Base-by-base conservation (phyloP, 2,113 vertebrate species). In the Amphiprion percula region DNA sequence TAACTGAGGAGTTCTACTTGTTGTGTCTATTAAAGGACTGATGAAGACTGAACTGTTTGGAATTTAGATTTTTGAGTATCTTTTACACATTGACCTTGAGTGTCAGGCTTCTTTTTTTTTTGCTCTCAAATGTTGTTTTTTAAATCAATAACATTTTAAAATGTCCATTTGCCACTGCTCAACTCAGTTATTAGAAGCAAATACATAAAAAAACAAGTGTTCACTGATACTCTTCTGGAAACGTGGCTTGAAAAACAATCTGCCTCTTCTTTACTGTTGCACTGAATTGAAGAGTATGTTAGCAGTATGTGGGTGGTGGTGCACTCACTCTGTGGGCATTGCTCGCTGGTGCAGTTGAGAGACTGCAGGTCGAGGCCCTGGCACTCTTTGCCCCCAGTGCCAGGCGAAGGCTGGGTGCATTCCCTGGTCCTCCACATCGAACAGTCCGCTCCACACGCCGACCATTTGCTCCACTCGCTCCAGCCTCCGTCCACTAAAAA, bases 391-490 rank as follows among this genome's bases (percentile, higher is more conserved):
- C 98, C 98, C 44, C 98, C 97, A 0, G 97, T 99, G 74, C 97
- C 96, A 0, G 98, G 98, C 0, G 94, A 93, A 0, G 98, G 98
- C 79, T 99, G 97, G 0, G 96, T 96, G 87, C 98, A 99, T 82
- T 98, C 98, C 0, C 98, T 95, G 91, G 95, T 99, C 67, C 98
- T 94, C 98, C 98, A 99, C 93, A 97, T 97, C 0, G 96, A 97
- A 78, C 98, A 99, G 88, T 99, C 98, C 0, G 95, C 93, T 1
- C 96, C 96, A 0, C 98, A 99, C 9, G 96, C 94, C 0, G 98
- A 98, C 98, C 98, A 99, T 77, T 97, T 96, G 94, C 97, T 99
- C 98, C 98, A 99, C 21, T 97, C 95, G 0, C 96, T 97, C 97
- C 98, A 99, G 85, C 95, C 96, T 4, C 98, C 98, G 0, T 98